phyloP scores from a whole-genome alignment of 1,140 invertebrate genomes.

The Agraylea sexmaculata region DNA sequence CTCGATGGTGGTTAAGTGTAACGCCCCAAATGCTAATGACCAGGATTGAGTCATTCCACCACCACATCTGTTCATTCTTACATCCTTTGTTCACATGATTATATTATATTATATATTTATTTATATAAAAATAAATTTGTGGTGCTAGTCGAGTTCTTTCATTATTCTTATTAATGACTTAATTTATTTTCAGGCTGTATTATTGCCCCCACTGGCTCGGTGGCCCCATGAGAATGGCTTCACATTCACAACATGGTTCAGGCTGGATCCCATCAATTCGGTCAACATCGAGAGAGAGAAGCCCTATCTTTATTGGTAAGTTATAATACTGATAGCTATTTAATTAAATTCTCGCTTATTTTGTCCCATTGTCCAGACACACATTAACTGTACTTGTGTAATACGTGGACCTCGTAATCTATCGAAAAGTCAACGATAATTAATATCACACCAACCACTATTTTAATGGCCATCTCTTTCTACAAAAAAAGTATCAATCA shows the following conservation, averaged over 20 bases:
- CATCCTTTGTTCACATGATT: neutral
- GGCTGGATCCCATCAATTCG: conserved; percentile 95
- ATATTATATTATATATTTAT: conserved; percentile 2
- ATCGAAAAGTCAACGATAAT: no score
- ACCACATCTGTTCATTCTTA: conserved; percentile 4
- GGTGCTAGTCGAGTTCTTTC: neutral
- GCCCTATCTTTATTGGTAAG: conserved; percentile 94
- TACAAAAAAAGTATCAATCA: no score
- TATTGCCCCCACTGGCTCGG: conserved; percentile 88
- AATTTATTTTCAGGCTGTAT: conserved; percentile 71
- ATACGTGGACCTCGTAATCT: no score
- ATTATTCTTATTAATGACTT: no score
- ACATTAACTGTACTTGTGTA: no score
- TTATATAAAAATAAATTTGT: neutral
- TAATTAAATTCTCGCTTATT: neutral
- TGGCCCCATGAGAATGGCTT: conserved; percentile 99
- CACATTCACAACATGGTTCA: conserved; percentile 98
- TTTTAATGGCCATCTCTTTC: no score
- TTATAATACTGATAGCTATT: no score
- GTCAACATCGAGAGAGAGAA: conserved; percentile 98
- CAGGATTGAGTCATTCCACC: no score
- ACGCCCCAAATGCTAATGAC: no score
- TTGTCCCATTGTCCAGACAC: neutral
- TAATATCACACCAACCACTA: no score
- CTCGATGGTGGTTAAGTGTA: no score